Percentiles rank a stretch among this genome's conserved stretches.
Conservation (phyloP, 2,113 vertebrate species). For the Periophthalmodon schlosseri region DNA sequence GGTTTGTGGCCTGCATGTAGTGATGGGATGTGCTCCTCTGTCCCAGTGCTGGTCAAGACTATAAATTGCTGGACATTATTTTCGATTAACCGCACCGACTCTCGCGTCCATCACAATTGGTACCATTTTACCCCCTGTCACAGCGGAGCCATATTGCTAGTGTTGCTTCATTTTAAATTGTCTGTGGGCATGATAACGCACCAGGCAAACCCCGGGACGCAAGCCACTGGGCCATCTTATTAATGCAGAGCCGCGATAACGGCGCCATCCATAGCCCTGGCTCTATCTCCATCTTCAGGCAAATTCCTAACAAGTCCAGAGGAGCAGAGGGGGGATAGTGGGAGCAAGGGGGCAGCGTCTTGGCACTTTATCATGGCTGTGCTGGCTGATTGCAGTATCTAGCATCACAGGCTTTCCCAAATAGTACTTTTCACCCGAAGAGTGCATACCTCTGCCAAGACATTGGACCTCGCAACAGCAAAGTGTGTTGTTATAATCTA, state of each 20-base stretch:
- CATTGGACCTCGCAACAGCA: not conserved
- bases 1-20: slow-evolving; percentile 46
- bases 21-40: slow-evolving; percentile 71
- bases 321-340: slow-evolving; percentile 34
- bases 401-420: slow-evolving; percentile 19
- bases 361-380: slow-evolving; percentile 52
- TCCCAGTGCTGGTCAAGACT: slow-evolving; percentile 63
- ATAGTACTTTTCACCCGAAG: not conserved
- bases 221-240: slow-evolving; percentile 58
- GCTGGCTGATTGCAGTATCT: slow-evolving; percentile 50
- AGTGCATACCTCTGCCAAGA: not conserved
- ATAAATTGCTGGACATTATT: slow-evolving; percentile 77
- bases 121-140: slow-evolving; percentile 53
- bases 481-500: not conserved
- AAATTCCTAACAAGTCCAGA: slow-evolving; percentile 51
- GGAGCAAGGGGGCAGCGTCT: slow-evolving; percentile 35
- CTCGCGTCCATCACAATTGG: slow-evolving; percentile 54
- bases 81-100: slow-evolving; percentile 73
- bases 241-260: slow-evolving; percentile 57
- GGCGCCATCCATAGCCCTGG: slow-evolving; percentile 48
- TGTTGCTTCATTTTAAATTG: slow-evolving; percentile 61
- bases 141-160: slow-evolving; percentile 49
- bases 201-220: slow-evolving; percentile 46
- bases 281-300: slow-evolving; percentile 65
- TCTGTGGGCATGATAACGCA: slow-evolving; percentile 62